Percentiles rank a stretch among this genome's conserved stretches.
Conservation (phyloP, 2,888 invertebrate species). For the Scaeva pyrastri region DNA sequence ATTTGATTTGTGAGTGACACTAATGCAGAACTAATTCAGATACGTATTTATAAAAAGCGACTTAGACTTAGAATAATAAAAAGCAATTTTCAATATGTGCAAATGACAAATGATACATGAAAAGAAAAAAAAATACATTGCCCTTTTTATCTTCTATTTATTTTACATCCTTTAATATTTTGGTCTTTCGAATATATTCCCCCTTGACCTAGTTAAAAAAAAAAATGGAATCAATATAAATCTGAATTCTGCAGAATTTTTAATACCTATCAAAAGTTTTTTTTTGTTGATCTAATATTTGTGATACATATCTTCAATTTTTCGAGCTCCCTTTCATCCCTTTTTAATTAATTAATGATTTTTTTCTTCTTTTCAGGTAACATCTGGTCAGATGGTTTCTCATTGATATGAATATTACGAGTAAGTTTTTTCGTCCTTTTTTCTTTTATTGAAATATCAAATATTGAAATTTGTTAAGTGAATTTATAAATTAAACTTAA, state of each 20-base stretch:
- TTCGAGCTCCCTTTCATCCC: not conserved
- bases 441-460: not conserved
- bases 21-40: no score
- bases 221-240: constrained; percentile 18
- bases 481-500: no score
- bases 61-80: no score
- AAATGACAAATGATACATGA: no score
- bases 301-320: not conserved
- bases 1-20: no score
- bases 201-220: constrained; percentile 28
- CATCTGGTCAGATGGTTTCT: not conserved
- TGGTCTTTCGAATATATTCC: not conserved
- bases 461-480: no score
- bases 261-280: not conserved
- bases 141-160: not conserved
- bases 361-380: not conserved
- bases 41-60: no score
- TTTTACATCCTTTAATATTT: not conserved
- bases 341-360: constrained; percentile 17
- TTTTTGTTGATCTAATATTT: no score
- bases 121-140: no score
- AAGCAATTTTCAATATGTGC: no score
- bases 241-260: not conserved
- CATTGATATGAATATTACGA: not conserved
- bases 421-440: constrained; percentile 3